Base-by-base conservation (phyloP, 2,797 vertebrate genomes). In the Ctenochaetus hawaiiensis region DNA sequence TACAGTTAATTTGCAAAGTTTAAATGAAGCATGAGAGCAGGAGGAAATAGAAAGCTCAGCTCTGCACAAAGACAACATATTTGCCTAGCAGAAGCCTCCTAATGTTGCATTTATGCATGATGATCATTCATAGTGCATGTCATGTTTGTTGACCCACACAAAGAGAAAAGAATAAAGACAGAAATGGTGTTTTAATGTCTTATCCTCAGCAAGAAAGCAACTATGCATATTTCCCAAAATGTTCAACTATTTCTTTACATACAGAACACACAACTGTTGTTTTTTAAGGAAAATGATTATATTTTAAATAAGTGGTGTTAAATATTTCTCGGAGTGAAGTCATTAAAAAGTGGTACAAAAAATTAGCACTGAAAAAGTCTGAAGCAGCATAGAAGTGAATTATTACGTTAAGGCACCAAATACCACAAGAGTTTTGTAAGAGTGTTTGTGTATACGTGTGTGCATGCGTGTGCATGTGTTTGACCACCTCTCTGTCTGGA, bases 371-470 rank as follows among this genome's bases (percentile, higher is more conserved):
- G 54, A 70, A 67, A 58, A n/a, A 59, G 77, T 39, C 7, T 39
- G 39, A 67, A 72, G 76, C 47, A 76, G 60, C 23, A 74, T 2
- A 47, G 44, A 67, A 69, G 58, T 57, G 30, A 72, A 61, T 44
- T 34, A 20, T 77, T 39, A 56, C n/a, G 20, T 77, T 75, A 75
- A 63, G 81, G 62, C 75, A 71, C 69, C 37, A 30, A 67, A 64
- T 62, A 48, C 45, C 49, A 73, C 79, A 79, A 63, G 26, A 30
- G 26, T 30, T 30, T 30, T 30, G 26, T 86, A 41, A 47, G 44
- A 52, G 62, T 77, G 65, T 68, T 72, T 69, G 49, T 66, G 51
- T 63, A 51, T 23, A 67, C 70, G 39, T 45, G 62, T 64, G 41
- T 48, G 64, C 49, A 18, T 66, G 37, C 45, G 60, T 39, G 57